Evolutionary conservation across 2,888 invertebrate genomes (phyloP).

Genomic region (Corbicula japonica): DNA sequence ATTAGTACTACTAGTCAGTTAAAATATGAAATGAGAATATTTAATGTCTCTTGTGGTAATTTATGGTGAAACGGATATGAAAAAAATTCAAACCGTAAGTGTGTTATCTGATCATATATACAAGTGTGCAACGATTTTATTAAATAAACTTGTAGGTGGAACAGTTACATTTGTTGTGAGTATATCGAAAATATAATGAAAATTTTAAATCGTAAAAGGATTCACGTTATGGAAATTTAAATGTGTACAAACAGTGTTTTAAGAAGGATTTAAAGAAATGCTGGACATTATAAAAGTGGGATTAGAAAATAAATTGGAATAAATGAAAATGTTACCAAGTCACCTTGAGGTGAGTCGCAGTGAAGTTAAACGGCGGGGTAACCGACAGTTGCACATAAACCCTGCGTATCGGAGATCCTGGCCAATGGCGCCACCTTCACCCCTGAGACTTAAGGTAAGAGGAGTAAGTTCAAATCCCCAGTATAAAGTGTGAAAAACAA

Average conservation of each 20-base stretch:
- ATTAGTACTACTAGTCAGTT: constrained; percentile 3
- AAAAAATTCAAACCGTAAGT: not conserved
- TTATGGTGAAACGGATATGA: no score
- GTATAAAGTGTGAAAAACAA: no score
- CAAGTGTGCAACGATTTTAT: constrained; percentile 3
- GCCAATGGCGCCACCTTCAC: constrained; percentile 73
- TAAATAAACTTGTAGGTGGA: constrained; percentile 12
- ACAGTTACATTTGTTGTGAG: no score
- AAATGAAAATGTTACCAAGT: constrained; percentile 51
- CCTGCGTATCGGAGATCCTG: constrained; percentile 73
- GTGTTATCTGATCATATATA: constrained; percentile 11
- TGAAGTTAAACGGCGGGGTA: constrained; percentile 69
- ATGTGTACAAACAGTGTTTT: no score
- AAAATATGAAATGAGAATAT: no score
- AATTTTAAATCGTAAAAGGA: no score
- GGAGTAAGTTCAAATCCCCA: no score
- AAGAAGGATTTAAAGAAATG: no score
- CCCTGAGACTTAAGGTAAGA: constrained; percentile 69
- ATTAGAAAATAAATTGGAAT: not conserved
- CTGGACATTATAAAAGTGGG: not conserved
- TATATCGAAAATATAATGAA: no score
- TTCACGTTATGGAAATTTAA: no score
- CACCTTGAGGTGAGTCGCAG: constrained; percentile 35
- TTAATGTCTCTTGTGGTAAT: no score
- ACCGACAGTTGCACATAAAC: constrained; percentile 63